These are phyloP conservation scores for Nixonia krombeini DNA, from an alignment of 1,140 invertebrate species.

Conservation along the genomic window DNA sequence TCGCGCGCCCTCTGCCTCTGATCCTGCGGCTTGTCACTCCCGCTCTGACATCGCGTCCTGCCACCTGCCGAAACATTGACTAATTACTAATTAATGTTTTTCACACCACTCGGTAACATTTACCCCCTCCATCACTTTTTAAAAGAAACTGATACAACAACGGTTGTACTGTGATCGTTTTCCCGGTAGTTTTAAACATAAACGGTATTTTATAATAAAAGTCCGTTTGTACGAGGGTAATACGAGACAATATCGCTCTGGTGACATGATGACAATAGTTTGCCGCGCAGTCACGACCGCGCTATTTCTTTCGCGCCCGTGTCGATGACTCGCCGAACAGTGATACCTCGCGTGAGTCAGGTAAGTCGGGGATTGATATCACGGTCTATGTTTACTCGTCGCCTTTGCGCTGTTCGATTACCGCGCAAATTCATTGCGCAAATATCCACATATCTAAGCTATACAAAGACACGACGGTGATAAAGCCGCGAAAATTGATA, in stretches of 20 bases:
- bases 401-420: background rate
- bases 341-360: too few species aligned
- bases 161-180: too few species aligned
- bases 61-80: slow-evolving; percentile 26
- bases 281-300: background rate
- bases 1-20: slow-evolving; percentile 20
- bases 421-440: slow-evolving; percentile 18
- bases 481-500: slow-evolving; percentile 14
- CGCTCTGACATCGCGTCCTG: slow-evolving; percentile 27
- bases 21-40: slow-evolving; percentile 23
- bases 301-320: background rate
- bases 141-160: too few species aligned
- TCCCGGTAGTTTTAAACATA: too few species aligned
- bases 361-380: background rate
- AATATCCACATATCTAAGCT: slow-evolving; percentile 55
- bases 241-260: too few species aligned
- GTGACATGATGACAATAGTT: too few species aligned
- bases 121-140: too few species aligned
- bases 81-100: slow-evolving; percentile 2
- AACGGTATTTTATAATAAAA: background rate
- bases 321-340: background rate
- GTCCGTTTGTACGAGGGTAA: too few species aligned
- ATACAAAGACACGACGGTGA: slow-evolving; percentile 63
- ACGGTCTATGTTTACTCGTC: slow-evolving; percentile 20
- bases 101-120: too few species aligned